Conservation (phyloP, 2,113 vertebrate species). For the Nesogale talazaci region DNA sequence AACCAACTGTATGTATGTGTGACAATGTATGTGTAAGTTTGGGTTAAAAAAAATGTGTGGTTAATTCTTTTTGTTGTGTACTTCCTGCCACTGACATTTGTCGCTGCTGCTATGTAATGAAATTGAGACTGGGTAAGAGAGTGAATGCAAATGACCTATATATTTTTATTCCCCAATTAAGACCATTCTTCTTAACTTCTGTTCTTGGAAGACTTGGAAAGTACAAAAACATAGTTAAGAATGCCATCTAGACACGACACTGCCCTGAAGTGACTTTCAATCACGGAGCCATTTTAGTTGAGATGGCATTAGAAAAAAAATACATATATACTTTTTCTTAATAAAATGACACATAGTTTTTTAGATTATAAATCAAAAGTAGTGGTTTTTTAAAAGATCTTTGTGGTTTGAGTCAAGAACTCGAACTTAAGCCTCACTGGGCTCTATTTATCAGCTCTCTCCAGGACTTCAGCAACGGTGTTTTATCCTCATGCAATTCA, state of each 20-base stretch:
- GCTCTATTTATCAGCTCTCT: conserved; percentile 1
- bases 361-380: conserved; percentile 48
- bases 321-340: conserved; percentile 19
- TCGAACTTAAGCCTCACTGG: not conserved
- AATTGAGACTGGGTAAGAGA: conserved; percentile 65
- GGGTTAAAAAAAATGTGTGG: conserved; percentile 77
- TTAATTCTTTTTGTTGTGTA: conserved; percentile 76
- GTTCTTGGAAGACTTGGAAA: conserved; percentile 59
- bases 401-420: not conserved
- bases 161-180: conserved; percentile 33
- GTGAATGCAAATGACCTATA: conserved; percentile 58
- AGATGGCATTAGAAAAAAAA: conserved; percentile 12
- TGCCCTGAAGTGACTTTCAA: not conserved
- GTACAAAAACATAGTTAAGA: not conserved
- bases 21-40: conserved; percentile 50
- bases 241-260: not conserved
- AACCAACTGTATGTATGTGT: conserved; percentile 69
- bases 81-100: conserved; percentile 79
- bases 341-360: not conserved
- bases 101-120: conserved; percentile 73
- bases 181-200: not conserved
- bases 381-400: not conserved
- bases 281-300: conserved; percentile 40
- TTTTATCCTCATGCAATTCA: not conserved
- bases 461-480: not conserved